Evolutionary conservation across 2,113 vertebrate genomes (phyloP).

Genomic region (Nicator chloris): DNA sequence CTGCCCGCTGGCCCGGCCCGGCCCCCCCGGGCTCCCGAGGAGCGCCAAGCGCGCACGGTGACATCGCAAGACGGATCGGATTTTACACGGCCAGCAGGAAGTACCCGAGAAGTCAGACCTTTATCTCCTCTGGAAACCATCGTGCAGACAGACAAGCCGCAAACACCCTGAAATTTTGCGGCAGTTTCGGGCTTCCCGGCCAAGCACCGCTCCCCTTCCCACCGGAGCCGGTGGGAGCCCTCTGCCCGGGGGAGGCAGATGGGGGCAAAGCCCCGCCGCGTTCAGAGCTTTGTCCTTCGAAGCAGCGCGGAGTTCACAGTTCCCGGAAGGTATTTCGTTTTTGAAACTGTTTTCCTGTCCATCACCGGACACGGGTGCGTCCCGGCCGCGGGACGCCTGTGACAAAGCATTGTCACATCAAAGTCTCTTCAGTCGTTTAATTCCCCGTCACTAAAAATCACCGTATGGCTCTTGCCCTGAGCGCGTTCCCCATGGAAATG

Average conservation of each 20-base stretch:
- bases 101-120: not conserved
- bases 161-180: not conserved
- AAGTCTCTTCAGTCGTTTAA: not conserved
- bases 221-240: not conserved
- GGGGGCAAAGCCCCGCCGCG: not conserved
- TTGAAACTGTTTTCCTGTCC: not conserved
- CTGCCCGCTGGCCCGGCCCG: not conserved
- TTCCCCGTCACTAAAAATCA: not conserved
- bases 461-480: not conserved
- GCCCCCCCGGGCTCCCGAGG: not conserved
- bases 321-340: not conserved
- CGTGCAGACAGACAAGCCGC: constrained; percentile 75
- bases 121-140: constrained; percentile 76
- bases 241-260: not conserved
- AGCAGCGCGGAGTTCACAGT: not conserved
- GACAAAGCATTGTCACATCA: not conserved
- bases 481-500: not conserved
- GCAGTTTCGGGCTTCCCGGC: not conserved
- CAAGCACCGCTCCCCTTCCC: not conserved
- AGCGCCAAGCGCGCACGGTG: not conserved
- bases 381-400: not conserved
- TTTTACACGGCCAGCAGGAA: constrained; percentile 23
- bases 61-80: not conserved
- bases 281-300: not conserved
- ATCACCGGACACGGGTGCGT: not conserved